A percentile compares a stretch with the other conserved stretches of the same genome.
Evolutionary conservation across 37 sponge, comb jelly and placozoan species (phyloP).

Genomic region (Mnemiopsis leidyi): DNA sequence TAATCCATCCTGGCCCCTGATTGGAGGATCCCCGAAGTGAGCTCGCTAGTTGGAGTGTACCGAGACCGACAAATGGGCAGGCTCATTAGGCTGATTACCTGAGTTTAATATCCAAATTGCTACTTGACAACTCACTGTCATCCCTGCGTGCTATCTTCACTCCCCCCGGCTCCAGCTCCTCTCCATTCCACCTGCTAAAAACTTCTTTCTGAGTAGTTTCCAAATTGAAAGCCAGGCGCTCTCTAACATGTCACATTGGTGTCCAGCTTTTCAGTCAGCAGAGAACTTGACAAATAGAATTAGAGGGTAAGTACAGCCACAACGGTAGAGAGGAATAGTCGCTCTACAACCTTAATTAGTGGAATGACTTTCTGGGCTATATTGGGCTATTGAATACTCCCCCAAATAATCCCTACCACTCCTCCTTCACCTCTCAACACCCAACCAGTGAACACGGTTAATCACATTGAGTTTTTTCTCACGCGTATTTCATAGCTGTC

Average conservation of each 20-base stretch:
- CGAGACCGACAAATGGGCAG: conserved; percentile 41
- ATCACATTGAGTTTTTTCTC: not conserved
- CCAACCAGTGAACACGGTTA: not conserved
- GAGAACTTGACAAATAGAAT: not conserved
- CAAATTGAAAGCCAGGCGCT: not conserved
- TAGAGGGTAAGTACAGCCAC: not conserved
- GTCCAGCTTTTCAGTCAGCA: not conserved
- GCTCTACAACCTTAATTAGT: not conserved
- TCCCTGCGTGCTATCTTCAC: not conserved
- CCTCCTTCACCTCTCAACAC: not conserved
- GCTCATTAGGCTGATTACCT: conserved; percentile 63
- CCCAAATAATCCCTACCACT: not conserved
- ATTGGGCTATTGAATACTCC: not conserved
- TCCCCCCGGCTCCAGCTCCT: not conserved
- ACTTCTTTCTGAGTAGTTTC: not conserved
- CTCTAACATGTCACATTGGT: not conserved
- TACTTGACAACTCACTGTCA: conserved; percentile 44
- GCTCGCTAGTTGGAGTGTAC: not conserved
- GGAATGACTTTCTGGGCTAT: not conserved
- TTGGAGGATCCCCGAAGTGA: not conserved
- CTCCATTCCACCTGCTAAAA: not conserved
- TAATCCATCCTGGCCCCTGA: not conserved
- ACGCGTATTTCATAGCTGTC: not conserved
- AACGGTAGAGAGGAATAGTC: not conserved
- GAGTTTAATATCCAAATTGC: conserved; percentile 66